Evolutionary conservation across 1,140 invertebrate species (phyloP), one percentile per base, ranked within the genome.

Genomic region (Anastrepha obliqua): DNA sequence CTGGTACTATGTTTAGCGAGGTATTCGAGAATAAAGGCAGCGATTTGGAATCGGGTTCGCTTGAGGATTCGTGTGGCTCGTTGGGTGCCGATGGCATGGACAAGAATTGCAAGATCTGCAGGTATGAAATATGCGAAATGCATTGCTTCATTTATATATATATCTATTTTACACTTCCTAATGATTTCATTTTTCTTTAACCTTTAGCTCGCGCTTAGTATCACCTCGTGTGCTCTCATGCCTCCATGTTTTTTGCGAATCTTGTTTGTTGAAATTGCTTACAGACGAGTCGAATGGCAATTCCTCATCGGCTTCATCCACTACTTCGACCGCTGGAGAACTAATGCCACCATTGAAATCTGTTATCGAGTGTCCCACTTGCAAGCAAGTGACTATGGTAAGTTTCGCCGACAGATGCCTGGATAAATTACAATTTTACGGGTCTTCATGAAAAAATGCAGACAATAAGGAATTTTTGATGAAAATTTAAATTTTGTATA

Each of bases 161-260:
- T 59, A 81, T 88, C 86, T 88, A 5, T 2, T 42, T 87, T 47
- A 15, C 0, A 44, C 51, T 85, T 65, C 13, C 4, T 55, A 86
- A 29, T 29, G 67, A 65, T 67, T 89, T 29, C 70, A 65, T 67
- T 89, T 44, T 44, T 81, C 2, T 88, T 44, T 81, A 87, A 5
- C n/a, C 87, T 87, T 39, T 67, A 91, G 90, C 90, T 90, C 91
- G 91, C 96, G 96, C 90, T 94, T 97, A 89, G 95, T 95, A 90
- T 95, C 95, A 90, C 98, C 98, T 67, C 95, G 98, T 89, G 96
- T 98, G 64, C 95, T 99, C 89, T 96, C 96, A 89, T 99, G 98
- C 94, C 95, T 99, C 90, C 98, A 99, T 94, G 97, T 97, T 6
- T 99, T 98, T 94, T 99, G 98, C 94, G 96, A 98, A 93, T 94